Evolutionary conservation across 2,113 vertebrate species (phyloP).

Genomic region (Chloropsis hardwickii): DNA sequence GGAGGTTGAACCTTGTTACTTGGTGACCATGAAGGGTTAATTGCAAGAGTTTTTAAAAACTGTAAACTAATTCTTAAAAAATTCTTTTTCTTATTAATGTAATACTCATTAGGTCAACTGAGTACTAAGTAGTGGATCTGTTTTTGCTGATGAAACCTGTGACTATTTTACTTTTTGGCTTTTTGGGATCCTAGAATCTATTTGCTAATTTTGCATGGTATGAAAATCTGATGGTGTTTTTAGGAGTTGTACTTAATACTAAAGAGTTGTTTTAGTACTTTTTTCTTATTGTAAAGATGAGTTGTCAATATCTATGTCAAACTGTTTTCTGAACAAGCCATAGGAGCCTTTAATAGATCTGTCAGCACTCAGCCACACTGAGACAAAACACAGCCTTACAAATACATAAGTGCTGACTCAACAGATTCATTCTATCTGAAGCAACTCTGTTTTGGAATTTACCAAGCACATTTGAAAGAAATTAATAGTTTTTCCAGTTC

Average conservation of each 20-base stretch:
- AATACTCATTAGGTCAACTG: rapidly evolving
- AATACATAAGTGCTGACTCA: neutral
- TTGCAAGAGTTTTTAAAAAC: neutral
- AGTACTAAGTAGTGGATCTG: neutral
- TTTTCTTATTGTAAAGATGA: neutral
- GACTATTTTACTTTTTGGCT: neutral
- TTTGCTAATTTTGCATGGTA: neutral
- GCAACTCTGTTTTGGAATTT: neutral
- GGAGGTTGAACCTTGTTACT: neutral
- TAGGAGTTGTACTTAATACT: neutral
- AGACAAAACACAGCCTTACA: neutral
- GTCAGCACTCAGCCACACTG: neutral
- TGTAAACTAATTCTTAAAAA: neutral
- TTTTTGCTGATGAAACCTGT: neutral
- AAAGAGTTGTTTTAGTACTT: neutral
- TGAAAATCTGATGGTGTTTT: neutral
- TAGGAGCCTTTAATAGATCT: neutral
- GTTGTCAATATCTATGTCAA: neutral
- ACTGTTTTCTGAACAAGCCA: neutral
- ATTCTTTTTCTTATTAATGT: neutral
- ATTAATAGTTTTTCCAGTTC: constrained; percentile 26
- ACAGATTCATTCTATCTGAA: neutral
- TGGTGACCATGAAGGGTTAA: neutral
- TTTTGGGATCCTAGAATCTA: neutral
- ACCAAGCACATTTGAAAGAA: constrained; percentile 11